A percentile compares a stretch with the other conserved stretches of the same genome.
These are phyloP conservation scores for Heliconius ethilla DNA, from an alignment of 2,888 invertebrate species.

Conservation along the genomic window DNA sequence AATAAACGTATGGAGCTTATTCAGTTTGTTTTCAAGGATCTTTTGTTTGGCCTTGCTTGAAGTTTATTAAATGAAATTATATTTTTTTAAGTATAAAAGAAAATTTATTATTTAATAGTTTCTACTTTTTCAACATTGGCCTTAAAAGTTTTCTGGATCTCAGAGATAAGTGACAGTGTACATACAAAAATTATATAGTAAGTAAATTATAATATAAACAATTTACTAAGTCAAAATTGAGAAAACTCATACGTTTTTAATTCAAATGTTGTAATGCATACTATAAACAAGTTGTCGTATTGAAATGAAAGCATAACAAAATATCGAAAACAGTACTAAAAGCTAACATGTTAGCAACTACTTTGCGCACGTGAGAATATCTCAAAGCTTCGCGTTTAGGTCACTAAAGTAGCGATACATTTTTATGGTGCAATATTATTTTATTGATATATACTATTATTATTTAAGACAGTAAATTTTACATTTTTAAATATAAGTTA, in stretches of 20 bases:
- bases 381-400: slow-evolving; percentile 14
- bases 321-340: slow-evolving; percentile 24
- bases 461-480: too few species aligned
- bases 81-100: not conserved
- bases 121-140: not conserved
- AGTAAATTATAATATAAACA: not conserved
- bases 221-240: not conserved
- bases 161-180: too few species aligned
- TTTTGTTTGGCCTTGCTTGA: not conserved
- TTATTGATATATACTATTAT: too few species aligned
- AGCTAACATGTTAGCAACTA: slow-evolving; percentile 27
- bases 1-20: slow-evolving; percentile 21
- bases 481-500: too few species aligned
- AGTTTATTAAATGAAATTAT: not conserved
- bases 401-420: slow-evolving; percentile 24
- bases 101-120: not conserved
- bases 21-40: not conserved
- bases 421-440: not conserved
- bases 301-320: not conserved
- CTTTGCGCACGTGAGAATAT: slow-evolving; percentile 28
- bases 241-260: not conserved
- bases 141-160: too few species aligned
- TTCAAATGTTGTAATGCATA: not conserved
- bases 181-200: too few species aligned
- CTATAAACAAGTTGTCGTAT: not conserved